These are phyloP conservation scores for Forbesichthys agassizii DNA, from an alignment of 2,113 vertebrate species.

Conservation along the genomic window DNA sequence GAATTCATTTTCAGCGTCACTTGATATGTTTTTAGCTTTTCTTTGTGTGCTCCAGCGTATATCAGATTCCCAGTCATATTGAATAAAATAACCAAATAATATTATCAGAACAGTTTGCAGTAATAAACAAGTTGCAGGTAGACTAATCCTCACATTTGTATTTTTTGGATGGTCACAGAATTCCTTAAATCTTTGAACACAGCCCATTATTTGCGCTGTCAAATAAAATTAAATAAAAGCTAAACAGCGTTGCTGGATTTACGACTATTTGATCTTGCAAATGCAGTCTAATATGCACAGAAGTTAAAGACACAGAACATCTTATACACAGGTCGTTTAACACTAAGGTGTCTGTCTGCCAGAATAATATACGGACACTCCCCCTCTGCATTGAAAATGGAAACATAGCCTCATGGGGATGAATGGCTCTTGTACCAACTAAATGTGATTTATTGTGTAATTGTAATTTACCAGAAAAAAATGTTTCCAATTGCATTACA, in stretches of 20 bases:
- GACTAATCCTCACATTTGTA: constrained; percentile 81
- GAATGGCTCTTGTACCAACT: neutral
- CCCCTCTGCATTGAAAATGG: constrained; percentile 9
- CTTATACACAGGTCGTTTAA: constrained; percentile 11
- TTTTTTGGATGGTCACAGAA: constrained; percentile 76
- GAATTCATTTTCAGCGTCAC: constrained; percentile 89
- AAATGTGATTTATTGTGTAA: neutral
- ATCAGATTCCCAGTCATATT: constrained; percentile 78
- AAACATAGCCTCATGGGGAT: neutral
- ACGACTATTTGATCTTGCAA: neutral
- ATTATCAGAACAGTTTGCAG: constrained; percentile 89
- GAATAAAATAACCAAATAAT: constrained; percentile 90
- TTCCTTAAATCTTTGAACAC: constrained; percentile 59
- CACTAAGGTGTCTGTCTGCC: neutral
- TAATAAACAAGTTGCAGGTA: constrained; percentile 84
- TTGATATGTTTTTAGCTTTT: constrained; percentile 68
- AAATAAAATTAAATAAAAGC: neutral
- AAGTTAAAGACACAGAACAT: constrained; percentile 22
- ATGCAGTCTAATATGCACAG: constrained; percentile 4
- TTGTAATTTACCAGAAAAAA: too few relatives aligned
- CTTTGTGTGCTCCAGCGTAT: constrained; percentile 76
- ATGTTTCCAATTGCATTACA: too few relatives aligned
- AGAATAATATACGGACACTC: constrained; percentile 36
- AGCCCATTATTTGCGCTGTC: constrained; percentile 62
- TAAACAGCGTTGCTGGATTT: neutral